phyloP scores from a whole-genome alignment of 2,888 invertebrate species.

The Pecten maximus region DNA sequence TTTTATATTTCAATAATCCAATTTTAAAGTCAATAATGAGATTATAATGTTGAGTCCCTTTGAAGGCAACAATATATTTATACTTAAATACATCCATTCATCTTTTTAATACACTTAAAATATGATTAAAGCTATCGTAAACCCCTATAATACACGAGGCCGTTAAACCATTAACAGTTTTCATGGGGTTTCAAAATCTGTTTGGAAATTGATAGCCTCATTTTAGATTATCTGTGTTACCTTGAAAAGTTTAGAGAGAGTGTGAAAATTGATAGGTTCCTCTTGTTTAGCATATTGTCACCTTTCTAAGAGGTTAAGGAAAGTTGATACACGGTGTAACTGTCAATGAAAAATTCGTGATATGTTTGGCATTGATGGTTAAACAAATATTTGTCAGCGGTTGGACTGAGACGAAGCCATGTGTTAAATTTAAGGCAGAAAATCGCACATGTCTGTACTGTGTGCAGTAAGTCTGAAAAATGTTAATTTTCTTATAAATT shows the following conservation, averaged over 20 bases:
- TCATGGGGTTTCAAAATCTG: neutral
- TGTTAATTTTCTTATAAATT: too few relatives aligned
- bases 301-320: neutral
- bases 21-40: conserved; percentile 19
- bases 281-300: neutral
- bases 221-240: neutral
- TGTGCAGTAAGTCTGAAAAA: too few relatives aligned
- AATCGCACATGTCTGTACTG: too few relatives aligned
- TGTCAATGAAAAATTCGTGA: neutral
- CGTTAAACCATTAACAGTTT: neutral
- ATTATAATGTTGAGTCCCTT: neutral
- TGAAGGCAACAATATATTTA: too few relatives aligned
- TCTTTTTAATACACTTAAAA: neutral
- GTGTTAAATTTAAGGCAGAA: too few relatives aligned
- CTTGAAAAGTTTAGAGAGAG: neutral
- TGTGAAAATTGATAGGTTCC: conserved; percentile 10
- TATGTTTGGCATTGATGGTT: neutral
- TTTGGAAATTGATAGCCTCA: neutral
- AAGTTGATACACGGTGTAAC: neutral
- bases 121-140: neutral
- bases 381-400: neutral
- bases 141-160: neutral
- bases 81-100: too few relatives aligned
- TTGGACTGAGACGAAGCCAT: neutral
- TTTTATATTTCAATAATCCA: neutral